These are phyloP conservation scores for Nesoenas mayeri DNA, from an alignment of 2,113 vertebrate species.

Conservation along the genomic window DNA sequence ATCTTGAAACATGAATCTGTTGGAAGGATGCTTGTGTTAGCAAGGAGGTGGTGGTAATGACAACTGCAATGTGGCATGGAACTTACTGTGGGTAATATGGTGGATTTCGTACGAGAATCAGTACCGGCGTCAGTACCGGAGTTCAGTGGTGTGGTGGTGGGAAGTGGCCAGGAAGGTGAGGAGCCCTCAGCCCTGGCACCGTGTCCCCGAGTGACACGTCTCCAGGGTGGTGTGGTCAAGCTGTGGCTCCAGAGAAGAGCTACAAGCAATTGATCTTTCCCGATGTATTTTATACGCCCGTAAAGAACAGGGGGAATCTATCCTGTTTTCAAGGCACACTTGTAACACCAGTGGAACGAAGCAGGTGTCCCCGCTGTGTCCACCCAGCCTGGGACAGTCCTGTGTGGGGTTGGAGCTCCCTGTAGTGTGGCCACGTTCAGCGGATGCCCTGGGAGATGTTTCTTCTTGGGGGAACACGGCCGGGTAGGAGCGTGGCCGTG, in stretches of 20 bases:
- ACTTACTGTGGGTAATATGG: background rate
- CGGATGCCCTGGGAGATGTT: background rate
- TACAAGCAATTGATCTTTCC: background rate
- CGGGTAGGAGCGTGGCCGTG: background rate
- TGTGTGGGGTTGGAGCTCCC: rapidly evolving
- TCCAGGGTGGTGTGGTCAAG: no score
- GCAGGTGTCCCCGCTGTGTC: background rate
- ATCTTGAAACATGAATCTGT: rapidly evolving
- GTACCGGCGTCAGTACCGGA: background rate
- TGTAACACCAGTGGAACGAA: background rate
- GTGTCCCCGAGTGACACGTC: rapidly evolving
- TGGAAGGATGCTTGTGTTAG: background rate
- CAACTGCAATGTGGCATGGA: rapidly evolving
- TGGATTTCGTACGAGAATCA: background rate
- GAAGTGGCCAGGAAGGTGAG: background rate
- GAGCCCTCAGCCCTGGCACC: background rate
- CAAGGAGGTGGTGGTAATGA: background rate
- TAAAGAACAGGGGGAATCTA: background rate
- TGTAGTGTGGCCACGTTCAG: background rate
- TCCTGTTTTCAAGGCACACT: background rate
- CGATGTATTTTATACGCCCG: rapidly evolving
- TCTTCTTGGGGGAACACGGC: rapidly evolving
- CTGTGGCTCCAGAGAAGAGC: background rate
- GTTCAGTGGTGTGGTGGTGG: background rate
- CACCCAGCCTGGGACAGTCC: background rate